A percentile compares a stretch with the other conserved stretches of the same genome.
Evolutionary conservation across 2,888 invertebrate species (phyloP).

Genomic region (Pasiphila rectangulata): DNA sequence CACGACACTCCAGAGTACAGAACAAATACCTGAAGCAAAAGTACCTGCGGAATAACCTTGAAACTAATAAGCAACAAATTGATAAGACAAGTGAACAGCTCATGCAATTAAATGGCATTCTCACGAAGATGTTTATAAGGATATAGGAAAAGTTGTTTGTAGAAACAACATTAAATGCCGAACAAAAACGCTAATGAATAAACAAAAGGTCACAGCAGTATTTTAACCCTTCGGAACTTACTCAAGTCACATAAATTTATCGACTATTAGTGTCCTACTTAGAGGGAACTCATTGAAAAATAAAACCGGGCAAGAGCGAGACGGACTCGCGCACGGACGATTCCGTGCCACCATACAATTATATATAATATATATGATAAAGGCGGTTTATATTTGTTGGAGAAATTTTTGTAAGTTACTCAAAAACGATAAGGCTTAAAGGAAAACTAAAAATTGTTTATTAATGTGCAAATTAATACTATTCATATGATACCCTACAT

Average conservation of each 20-base stretch:
- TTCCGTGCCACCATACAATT: too few species aligned
- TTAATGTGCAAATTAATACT: too few species aligned
- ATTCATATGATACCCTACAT: too few species aligned
- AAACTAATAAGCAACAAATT: slow-evolving; percentile 20
- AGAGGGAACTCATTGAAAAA: slow-evolving; percentile 15
- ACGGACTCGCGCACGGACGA: too few species aligned
- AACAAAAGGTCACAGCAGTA: slow-evolving; percentile 25
- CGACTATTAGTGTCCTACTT: slow-evolving; percentile 25
- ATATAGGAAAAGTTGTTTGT: slow-evolving; percentile 4
- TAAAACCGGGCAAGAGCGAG: too few species aligned
- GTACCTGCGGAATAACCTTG: slow-evolving; percentile 21
- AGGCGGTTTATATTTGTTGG: too few species aligned
- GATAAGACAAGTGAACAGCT: slow-evolving; percentile 16
- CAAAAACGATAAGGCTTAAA: too few species aligned
- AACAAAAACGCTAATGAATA: slow-evolving; percentile 21
- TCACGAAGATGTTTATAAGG: slow-evolving; percentile 10
- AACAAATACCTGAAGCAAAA: slow-evolving; percentile 18
- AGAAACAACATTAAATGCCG: slow-evolving; percentile 2
- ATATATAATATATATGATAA: too few species aligned
- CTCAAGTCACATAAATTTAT: slow-evolving; percentile 25
- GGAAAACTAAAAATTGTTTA: too few species aligned
- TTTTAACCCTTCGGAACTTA: slow-evolving; percentile 23
- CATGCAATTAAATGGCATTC: slow-evolving; percentile 12
- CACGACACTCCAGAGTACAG: slow-evolving; percentile 23
- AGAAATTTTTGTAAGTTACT: too few species aligned